These are phyloP conservation scores for Iphiclides podalirius DNA, from an alignment of 2,888 invertebrate species.

Conservation along the genomic window DNA sequence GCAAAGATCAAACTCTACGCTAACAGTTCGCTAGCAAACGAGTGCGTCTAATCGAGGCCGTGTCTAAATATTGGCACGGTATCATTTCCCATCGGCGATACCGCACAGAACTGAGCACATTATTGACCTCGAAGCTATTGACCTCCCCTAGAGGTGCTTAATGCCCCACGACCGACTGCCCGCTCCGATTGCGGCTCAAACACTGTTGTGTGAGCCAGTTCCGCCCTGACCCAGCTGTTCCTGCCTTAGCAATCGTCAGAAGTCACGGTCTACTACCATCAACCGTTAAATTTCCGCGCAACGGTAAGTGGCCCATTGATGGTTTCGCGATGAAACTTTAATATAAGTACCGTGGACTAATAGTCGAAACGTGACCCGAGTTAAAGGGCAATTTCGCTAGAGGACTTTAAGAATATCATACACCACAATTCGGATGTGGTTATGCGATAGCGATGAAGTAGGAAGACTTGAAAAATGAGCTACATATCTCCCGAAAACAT, in stretches of 20 bases:
- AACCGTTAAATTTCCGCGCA: conserved; percentile 57
- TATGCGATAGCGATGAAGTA: conserved; percentile 39
- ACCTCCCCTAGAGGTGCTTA: conserved; percentile 35
- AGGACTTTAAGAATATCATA: conserved; percentile 68
- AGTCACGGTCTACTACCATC: conserved; percentile 42
- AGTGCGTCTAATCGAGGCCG: background rate
- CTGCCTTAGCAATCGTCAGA: conserved; percentile 30
- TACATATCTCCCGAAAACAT: no score
- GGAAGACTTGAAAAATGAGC: no score
- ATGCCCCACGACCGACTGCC: conserved; percentile 42
- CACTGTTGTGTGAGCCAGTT: background rate
- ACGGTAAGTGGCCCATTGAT: conserved; percentile 62
- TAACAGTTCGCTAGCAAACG: no score
- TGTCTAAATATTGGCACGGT: background rate
- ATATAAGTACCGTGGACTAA: conserved; percentile 70
- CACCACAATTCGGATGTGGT: conserved; percentile 59
- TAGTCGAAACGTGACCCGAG: conserved; percentile 71
- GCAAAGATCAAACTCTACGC: no score
- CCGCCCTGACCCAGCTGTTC: no score
- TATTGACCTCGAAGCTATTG: conserved; percentile 31
- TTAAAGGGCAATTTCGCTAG: conserved; percentile 61
- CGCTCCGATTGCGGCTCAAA: conserved; percentile 42
- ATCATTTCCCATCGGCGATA: conserved; percentile 11
- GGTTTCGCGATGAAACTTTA: conserved; percentile 71
- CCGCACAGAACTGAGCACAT: conserved; percentile 29